Conservation (phyloP, 2,797 vertebrate species). For the Acanthurus leucopareius region DNA sequence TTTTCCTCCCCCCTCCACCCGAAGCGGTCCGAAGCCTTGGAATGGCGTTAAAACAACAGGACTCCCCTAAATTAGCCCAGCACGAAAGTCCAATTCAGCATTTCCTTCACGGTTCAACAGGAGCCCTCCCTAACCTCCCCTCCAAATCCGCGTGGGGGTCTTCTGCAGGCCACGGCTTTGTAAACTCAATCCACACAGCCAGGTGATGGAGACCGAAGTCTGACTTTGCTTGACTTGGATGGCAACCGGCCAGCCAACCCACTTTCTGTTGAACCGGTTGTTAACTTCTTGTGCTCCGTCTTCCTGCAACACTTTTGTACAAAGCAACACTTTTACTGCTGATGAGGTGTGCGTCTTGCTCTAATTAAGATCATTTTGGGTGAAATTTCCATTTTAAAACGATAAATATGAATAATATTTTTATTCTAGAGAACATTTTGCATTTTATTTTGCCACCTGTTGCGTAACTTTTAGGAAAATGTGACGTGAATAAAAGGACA, state of each 20-base stretch:
- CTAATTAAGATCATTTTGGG: neutral
- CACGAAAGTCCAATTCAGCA: slow-evolving; percentile 57
- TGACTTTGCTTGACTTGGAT: slow-evolving; percentile 30
- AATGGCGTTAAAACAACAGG: slow-evolving; percentile 70
- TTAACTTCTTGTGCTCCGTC: neutral
- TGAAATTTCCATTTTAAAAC: too few relatives aligned
- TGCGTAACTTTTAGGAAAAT: too few relatives aligned
- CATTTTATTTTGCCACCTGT: too few relatives aligned
- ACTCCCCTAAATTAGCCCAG: slow-evolving; percentile 68
- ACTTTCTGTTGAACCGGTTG: slow-evolving; percentile 61
- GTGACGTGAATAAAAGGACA: too few relatives aligned
- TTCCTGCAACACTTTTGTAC: slow-evolving; percentile 3
- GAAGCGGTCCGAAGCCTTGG: slow-evolving; percentile 46
- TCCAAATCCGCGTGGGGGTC: slow-evolving; percentile 25
- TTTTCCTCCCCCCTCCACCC: neutral
- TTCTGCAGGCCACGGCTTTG: slow-evolving; percentile 42
- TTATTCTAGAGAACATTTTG: too few relatives aligned
- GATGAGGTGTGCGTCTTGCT: neutral
- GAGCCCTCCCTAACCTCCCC: slow-evolving; percentile 25
- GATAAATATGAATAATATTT: too few relatives aligned
- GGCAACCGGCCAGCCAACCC: slow-evolving; percentile 72
- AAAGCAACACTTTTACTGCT: too few relatives aligned
- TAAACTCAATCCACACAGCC: slow-evolving; percentile 57
- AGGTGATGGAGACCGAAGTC: slow-evolving; percentile 63
- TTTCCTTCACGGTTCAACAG: slow-evolving; percentile 63